Evolutionary conservation across 2,797 vertebrate genomes (phyloP), one percentile per base, ranked within the genome.

Genomic region (Leptoclinus maculatus): DNA sequence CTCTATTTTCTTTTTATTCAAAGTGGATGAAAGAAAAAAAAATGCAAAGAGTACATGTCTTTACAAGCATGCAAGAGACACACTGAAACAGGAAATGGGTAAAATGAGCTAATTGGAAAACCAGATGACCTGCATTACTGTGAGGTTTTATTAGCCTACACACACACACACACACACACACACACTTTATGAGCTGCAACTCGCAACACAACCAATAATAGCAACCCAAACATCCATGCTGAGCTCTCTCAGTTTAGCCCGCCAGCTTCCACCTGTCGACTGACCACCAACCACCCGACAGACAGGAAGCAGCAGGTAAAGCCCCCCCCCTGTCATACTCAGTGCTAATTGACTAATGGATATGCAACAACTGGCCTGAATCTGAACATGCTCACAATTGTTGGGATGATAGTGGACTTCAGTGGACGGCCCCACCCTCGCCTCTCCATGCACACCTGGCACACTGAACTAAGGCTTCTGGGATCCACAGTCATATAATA

Each of bases 21-120:
- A 66, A 41, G 49, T 43, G 60, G 23, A 59, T 49, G 43, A 51
- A 54, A 58, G 4, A 32, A 21, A 47, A 64, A 59, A 63, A 73
- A 70, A 72, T 57, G 9, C 5, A 66, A 11, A 66, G 4, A 25
- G 29, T 8, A 34, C 1, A 29, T 56, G 21, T 47, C 9, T 54
- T 16, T 49, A 19, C 7, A 53, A 63, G 21, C 58, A 65, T 43
- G 65, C 3, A 25, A 29, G 2, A 14, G 45, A 43, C 36, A 41
- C 27, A 14, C 27, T 69, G 19, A 36, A 25, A 58, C 16, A 59
- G 41, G 36, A 45, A 16, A 13, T 41, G 49, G 25, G 9, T 27
- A 41, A 38, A 29, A 32, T 17, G 27, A 62, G 38, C 16, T 41
- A 13, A 21, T 19, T 25, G 32, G 17, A 64, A 54, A 54, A 72